A percentile compares a stretch with the other conserved stretches of the same genome.
Evolutionary conservation across 2,888 invertebrate species (phyloP).

Genomic region (Ornithoptera alexandrae): DNA sequence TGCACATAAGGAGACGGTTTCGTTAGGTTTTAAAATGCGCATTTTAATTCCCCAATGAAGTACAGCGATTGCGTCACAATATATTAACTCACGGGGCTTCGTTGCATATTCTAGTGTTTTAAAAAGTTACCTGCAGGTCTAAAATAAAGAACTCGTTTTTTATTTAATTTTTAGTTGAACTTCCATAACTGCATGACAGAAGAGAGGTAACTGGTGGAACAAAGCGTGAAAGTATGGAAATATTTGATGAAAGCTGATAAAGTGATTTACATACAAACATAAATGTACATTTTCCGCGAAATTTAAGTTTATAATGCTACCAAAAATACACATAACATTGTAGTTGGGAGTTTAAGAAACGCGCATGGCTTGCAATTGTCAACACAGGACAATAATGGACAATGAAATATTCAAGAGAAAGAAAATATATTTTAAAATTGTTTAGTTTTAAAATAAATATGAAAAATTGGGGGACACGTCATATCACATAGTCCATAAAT

Average conservation of each 20-base stretch:
- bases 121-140: conserved; percentile 6
- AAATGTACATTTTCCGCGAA: conserved; percentile 30
- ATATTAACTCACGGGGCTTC: conserved; percentile 6
- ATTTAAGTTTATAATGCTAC: conserved; percentile 2
- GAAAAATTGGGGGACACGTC: too few relatives aligned
- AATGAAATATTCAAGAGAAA: too few relatives aligned
- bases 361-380: too few relatives aligned
- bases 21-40: neutral
- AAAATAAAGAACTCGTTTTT: conserved; percentile 16
- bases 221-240: conserved; percentile 22
- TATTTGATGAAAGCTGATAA: conserved; percentile 38
- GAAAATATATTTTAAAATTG: too few relatives aligned
- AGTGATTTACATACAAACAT: conserved; percentile 42
- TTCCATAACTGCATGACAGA: conserved; percentile 8
- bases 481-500: too few relatives aligned
- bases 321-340: neutral
- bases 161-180: conserved; percentile 9
- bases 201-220: neutral
- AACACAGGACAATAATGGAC: too few relatives aligned
- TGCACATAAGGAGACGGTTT: neutral
- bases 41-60: neutral
- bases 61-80: conserved; percentile 1
- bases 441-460: too few relatives aligned
- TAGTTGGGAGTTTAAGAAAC: too few relatives aligned
- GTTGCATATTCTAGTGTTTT: conserved; percentile 18